Conservation (phyloP, 2,888 invertebrate genomes). For the Eupithecia exiguata region DNA sequence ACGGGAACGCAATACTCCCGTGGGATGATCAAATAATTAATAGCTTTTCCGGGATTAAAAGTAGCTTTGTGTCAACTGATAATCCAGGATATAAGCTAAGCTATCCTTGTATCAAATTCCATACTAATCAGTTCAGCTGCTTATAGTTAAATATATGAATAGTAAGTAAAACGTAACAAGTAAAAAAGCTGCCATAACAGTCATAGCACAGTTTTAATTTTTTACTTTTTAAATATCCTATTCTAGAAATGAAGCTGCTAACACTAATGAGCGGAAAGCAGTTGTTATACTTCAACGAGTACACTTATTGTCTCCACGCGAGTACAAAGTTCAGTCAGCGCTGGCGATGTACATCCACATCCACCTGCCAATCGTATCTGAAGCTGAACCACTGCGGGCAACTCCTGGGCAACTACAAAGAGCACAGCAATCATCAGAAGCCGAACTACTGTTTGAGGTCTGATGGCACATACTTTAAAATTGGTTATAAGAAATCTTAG, state of each 20-base stretch:
- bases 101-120: neutral
- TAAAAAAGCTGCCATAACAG: neutral
- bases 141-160: neutral
- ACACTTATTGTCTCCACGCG: conserved; percentile 34
- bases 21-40: too few species aligned
- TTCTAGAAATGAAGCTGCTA: conserved; percentile 38
- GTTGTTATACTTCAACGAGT: conserved; percentile 32
- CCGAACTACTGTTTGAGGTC: conserved; percentile 22
- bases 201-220: neutral
- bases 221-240: neutral
- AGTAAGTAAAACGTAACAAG: neutral
- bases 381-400: conserved; percentile 26
- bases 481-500: conserved; percentile 13
- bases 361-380: conserved; percentile 46
- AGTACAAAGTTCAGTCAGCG: conserved; percentile 24
- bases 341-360: conserved; percentile 45
- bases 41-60: neutral
- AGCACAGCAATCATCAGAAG: conserved; percentile 29
- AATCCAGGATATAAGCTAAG: neutral
- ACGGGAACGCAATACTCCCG: neutral
- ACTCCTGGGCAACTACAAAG: conserved; percentile 23
- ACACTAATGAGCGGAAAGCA: conserved; percentile 35
- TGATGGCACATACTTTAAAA: conserved; percentile 33
- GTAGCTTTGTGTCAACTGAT: neutral
- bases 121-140: neutral